Evolutionary conservation across 2,888 invertebrate genomes (phyloP).

Genomic region (Eupithecia centaureata): DNA sequence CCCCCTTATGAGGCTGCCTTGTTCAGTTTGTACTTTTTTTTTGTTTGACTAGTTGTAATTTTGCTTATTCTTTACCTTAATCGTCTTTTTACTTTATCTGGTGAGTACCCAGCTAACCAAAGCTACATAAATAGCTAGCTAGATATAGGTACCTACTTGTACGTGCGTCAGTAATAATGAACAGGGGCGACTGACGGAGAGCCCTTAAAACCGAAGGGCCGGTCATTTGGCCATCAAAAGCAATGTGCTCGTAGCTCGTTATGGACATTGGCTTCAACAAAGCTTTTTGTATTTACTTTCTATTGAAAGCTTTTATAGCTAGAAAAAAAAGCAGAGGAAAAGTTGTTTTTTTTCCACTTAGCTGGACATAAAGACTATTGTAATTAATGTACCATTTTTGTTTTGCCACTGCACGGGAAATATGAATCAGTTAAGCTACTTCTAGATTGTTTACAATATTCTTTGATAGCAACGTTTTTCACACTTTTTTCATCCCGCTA

Average conservation of each 20-base stretch:
- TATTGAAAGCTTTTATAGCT: background rate
- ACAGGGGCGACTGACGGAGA: conserved; percentile 53
- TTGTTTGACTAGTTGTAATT: no score
- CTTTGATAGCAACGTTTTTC: no score
- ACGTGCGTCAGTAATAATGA: conserved; percentile 42
- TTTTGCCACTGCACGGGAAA: background rate
- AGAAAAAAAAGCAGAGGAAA: background rate
- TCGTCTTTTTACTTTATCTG: no score
- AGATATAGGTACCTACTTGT: conserved; percentile 6
- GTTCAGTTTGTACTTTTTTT: no score
- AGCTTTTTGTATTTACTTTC: conserved; percentile 40
- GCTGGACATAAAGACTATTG: background rate
- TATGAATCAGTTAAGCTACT: no score
- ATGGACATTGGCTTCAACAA: conserved; percentile 45
- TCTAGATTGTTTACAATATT: no score
- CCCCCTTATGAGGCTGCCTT: no score
- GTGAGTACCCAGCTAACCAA: no score
- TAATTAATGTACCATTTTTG: background rate
- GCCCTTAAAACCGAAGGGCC: conserved; percentile 53
- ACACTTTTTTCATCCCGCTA: no score
- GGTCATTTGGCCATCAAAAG: conserved; percentile 64
- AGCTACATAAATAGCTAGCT: background rate
- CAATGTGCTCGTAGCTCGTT: conserved; percentile 49
- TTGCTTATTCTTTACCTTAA: no score
- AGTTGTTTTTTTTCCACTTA: background rate